Percentiles rank a stretch among this genome's conserved stretches.
Conservation (phyloP, 1,140 invertebrate species). For the Calosoma granatense region DNA sequence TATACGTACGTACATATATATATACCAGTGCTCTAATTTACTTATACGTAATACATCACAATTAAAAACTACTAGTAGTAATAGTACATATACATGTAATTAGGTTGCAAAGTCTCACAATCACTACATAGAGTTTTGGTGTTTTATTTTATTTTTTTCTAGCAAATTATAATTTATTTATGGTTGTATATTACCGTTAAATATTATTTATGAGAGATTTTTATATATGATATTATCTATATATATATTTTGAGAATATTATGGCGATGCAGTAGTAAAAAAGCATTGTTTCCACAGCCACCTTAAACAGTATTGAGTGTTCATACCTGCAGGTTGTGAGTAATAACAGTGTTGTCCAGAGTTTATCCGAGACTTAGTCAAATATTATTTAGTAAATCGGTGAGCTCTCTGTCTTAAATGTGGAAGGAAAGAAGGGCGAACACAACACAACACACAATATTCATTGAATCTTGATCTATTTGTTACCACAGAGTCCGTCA, state of each 20-base stretch:
- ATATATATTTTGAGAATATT: neutral
- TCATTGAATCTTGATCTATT: no score
- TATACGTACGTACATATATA: no score
- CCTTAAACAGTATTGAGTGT: slow-evolving; percentile 4
- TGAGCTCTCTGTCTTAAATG: neutral
- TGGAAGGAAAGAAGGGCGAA: neutral
- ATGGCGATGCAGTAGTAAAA: slow-evolving; percentile 7
- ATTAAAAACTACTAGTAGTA: no score
- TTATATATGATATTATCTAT: no score
- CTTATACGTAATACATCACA: no score
- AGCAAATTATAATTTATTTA: neutral
- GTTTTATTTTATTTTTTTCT: no score
- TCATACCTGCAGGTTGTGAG: slow-evolving; percentile 1
- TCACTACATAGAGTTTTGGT: no score
- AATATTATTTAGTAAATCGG: neutral
- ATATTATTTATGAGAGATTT: neutral
- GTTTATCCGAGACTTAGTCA: neutral
- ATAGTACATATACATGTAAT: no score
- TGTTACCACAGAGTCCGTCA: no score
- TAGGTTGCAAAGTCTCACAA: no score
- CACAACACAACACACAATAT: no score
- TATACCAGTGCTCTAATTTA: no score
- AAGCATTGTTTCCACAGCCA: slow-evolving; percentile 8
- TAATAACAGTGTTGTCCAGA: neutral
- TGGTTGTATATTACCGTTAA: neutral